phyloP scores from a whole-genome alignment of 92 coral and sea anemone genomes.

The Zoanthus solanderi region DNA sequence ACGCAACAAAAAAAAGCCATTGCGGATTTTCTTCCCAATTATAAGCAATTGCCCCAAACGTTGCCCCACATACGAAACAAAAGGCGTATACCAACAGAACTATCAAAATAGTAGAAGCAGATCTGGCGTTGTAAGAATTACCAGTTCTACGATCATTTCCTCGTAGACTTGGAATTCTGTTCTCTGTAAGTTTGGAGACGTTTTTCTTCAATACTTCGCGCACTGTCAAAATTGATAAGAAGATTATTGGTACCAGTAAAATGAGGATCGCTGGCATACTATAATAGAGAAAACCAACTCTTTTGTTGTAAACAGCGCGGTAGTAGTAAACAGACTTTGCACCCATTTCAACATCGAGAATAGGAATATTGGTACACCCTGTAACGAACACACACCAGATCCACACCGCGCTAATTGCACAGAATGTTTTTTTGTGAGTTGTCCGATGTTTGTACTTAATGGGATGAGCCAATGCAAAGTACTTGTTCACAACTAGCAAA shows the following conservation, averaged over 20 bases:
- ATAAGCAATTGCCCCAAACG: not conserved
- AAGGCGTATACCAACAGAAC: not conserved
- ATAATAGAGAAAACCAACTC: not conserved
- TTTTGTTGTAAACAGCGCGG: not conserved
- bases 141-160: not conserved
- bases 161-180: not conserved
- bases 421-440: too few relatives aligned
- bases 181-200: not conserved
- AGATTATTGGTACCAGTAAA: not conserved
- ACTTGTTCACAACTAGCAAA: not conserved
- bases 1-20: not conserved
- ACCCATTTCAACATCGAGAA: not conserved
- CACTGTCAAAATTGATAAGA: not conserved
- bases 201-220: not conserved
- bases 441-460: not conserved
- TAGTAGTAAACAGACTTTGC: not conserved
- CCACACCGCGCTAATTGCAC: not conserved
- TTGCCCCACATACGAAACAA: not conserved
- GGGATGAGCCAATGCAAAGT: not conserved
- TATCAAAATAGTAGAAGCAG: not conserved
- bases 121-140: not conserved
- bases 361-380: not conserved
- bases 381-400: not conserved
- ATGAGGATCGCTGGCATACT: not conserved
- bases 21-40: not conserved